These are phyloP conservation scores for Tragelaphus strepsiceros DNA, from an alignment of 2,113 vertebrate genomes.

Conservation along the genomic window DNA sequence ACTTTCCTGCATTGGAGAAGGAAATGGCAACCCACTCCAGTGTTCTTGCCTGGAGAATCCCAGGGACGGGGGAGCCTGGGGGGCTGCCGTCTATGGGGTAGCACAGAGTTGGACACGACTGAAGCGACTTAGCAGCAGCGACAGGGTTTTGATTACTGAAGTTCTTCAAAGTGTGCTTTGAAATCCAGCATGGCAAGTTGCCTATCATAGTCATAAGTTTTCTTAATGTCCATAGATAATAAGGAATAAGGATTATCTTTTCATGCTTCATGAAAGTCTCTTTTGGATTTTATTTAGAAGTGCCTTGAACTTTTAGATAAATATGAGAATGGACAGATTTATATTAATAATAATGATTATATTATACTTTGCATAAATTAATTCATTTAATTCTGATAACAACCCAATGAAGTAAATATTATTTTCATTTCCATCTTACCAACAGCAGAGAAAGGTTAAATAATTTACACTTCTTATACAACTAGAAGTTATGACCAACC, in stretches of 20 bases:
- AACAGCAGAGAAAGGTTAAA: background rate
- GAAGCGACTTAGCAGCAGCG: no score
- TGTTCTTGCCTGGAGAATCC: no score
- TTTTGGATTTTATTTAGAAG: background rate
- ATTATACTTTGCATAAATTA: background rate
- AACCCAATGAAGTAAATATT: background rate
- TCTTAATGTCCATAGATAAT: background rate
- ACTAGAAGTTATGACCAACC: background rate
- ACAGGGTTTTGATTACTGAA: background rate
- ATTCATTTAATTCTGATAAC: background rate
- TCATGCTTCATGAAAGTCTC: background rate
- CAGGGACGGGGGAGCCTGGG: no score
- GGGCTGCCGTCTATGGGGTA: no score
- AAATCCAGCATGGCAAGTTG: background rate
- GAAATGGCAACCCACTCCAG: no score
- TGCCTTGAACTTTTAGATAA: background rate
- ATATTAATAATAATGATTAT: background rate
- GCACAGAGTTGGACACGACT: no score
- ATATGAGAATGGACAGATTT: background rate
- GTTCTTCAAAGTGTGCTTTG: background rate
- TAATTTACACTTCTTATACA: background rate
- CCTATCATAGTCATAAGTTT: background rate
- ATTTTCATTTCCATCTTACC: background rate
- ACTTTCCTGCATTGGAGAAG: no score
- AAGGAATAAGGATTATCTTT: background rate